These are phyloP conservation scores for Oophaga sylvatica DNA, from an alignment of 2,797 vertebrate species.

Conservation along the genomic window DNA sequence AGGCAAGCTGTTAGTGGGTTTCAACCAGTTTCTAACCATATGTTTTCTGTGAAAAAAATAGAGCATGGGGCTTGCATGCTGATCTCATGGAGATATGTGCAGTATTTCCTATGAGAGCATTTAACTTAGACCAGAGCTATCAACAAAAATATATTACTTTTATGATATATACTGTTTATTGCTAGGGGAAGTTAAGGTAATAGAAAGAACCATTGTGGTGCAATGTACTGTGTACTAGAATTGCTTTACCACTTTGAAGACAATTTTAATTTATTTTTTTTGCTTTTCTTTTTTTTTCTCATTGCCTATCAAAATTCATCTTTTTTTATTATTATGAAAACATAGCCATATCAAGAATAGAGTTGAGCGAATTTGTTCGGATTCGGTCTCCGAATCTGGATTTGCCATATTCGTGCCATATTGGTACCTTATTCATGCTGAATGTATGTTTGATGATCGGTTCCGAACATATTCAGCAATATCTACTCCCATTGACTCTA, in stretches of 20 bases:
- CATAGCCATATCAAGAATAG: no score
- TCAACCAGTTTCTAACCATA: slow-evolving; percentile 74
- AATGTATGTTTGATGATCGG: no score
- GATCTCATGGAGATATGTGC: slow-evolving; percentile 55
- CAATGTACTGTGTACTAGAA: not conserved
- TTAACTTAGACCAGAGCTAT: slow-evolving; percentile 28
- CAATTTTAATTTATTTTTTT: no score
- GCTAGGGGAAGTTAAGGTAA: not conserved
- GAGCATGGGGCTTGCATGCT: slow-evolving; percentile 68
- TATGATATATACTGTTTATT: not conserved
- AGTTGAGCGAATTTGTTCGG: no score
- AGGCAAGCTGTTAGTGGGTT: slow-evolving; percentile 71
- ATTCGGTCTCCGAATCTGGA: no score
- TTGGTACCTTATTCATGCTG: no score
- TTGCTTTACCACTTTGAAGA: not conserved
- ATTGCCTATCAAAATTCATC: no score
- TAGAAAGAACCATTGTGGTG: not conserved
- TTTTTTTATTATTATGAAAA: no score
- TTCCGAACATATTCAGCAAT: no score
- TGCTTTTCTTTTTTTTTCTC: no score
- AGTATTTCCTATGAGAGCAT: slow-evolving; percentile 18
- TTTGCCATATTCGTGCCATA: no score
- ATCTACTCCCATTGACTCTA: no score
- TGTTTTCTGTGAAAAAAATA: slow-evolving; percentile 71
- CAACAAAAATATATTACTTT: not conserved